A percentile compares a stretch with the other conserved stretches of the same genome.
These are phyloP conservation scores for Montipora efflorescens DNA, from an alignment of 64 coral and sea anemone species.

Conservation along the genomic window DNA sequence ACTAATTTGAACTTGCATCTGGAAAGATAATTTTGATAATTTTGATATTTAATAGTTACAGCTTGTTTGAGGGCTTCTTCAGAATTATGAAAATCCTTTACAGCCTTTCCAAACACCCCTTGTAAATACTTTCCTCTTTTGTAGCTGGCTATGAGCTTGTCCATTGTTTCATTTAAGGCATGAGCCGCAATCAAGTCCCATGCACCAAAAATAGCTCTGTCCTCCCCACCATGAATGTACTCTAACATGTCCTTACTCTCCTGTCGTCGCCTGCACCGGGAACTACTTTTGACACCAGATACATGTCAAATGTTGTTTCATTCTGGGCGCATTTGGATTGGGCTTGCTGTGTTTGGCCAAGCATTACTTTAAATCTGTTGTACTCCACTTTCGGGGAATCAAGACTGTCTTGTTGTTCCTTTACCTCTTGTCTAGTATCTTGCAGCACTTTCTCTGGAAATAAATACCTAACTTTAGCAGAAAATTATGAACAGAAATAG, in stretches of 20 bases:
- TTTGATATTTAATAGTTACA: too few relatives aligned
- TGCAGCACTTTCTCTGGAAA: neutral
- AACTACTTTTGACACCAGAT: neutral
- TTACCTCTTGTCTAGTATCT: neutral
- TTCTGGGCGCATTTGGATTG: neutral
- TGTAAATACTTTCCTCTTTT: conserved; percentile 26
- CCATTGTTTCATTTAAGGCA: neutral
- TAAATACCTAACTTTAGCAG: too few relatives aligned
- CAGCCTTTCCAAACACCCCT: conserved; percentile 47
- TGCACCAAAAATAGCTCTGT: too few relatives aligned
- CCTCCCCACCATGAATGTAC: neutral
- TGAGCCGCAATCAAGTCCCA: too few relatives aligned
- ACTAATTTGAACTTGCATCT: too few relatives aligned
- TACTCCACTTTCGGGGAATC: neutral
- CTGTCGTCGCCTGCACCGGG: conserved; percentile 47
- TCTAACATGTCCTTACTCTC: conserved; percentile 35
- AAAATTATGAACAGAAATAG: too few relatives aligned
- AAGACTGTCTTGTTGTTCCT: neutral
- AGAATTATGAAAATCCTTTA: conserved; percentile 9
- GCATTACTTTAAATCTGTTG: neutral
- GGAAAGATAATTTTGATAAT: too few relatives aligned
- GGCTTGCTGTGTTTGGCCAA: conserved; percentile 41
- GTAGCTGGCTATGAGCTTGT: conserved; percentile 14
- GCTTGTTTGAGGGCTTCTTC: conserved; percentile 36
- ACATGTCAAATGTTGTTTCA: conserved; percentile 47